Base-by-base conservation (phyloP, 1,140 invertebrate species). In the Eubasilissa regina region DNA sequence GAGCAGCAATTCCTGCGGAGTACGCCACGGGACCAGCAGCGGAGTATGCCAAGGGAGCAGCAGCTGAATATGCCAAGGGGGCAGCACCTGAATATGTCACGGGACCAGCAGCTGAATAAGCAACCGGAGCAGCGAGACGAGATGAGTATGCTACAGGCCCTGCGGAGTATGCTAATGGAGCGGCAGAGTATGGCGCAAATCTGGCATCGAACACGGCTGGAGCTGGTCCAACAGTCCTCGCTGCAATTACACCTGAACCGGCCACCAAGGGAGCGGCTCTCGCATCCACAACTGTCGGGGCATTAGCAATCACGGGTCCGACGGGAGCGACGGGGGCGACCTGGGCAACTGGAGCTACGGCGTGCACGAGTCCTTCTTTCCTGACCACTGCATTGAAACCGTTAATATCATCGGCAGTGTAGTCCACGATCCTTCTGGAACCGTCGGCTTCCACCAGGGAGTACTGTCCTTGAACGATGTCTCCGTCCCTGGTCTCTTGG, bases 361-460 rank as follows among this genome's bases (percentile, higher is more conserved):
- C 84, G 15, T 85, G 83, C 79, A 86, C 87, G 56, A 87, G 87
- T 58, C 86, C 84, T 77, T 85, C 84, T 76, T 85, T 85, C 64
- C 84, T 84, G 58, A 89, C 87, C 13, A 87, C 85, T 35, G 88
- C 88, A 83, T 89, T 89, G 85, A 89, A 90, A 80, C 89, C 89
- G 72, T 90, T 87, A 70, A 87, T 76, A 3, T 90, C 88, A 84
- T 92, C 84, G 45, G 85, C 85, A 77, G 82, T 84, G 84, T 88
- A 87, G 53, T 88, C 84, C 4, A 89, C 87, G 53, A 86, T 86
- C 51, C 85, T 84, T 64, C 85, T 81, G 53, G 85, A 84, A 58
- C 87, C 89, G 25, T 87, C 86, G 43, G 90, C 86, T 82, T 90
- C 87, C 48, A 89, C 83, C 35, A 90, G 84, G 15, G 85, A 86